Conservation (phyloP, 1,140 invertebrate genomes). For the Camponotus vicinus region DNA sequence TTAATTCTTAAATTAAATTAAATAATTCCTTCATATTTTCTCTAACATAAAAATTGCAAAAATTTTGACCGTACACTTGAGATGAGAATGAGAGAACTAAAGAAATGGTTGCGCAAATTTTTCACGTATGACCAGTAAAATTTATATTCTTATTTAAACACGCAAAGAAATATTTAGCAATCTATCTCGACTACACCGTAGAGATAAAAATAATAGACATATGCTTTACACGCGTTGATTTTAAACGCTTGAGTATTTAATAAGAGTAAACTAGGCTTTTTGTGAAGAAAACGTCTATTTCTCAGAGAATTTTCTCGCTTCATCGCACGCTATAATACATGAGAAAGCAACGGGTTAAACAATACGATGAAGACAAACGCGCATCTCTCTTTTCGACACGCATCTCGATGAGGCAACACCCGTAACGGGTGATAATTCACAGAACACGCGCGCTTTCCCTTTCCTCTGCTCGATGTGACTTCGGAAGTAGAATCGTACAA, state of each 20-base stretch:
- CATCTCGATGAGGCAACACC: not conserved
- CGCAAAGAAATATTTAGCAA: not conserved
- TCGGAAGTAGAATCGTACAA: slow-evolving; percentile 35
- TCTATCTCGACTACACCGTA: too few species aligned
- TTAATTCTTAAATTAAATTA: too few species aligned
- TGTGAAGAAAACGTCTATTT: not conserved
- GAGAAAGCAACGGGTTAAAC: not conserved
- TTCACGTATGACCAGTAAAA: not conserved
- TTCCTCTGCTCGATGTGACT: slow-evolving; percentile 8
- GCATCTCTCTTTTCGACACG: not conserved
- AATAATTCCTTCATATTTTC: too few species aligned
- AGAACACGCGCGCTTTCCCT: slow-evolving; percentile 33
- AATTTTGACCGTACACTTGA: not conserved
- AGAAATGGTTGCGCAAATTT: slow-evolving; percentile 2
- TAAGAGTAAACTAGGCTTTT: not conserved
- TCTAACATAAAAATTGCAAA: not conserved
- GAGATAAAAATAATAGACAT: not conserved
- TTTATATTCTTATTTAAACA: not conserved
- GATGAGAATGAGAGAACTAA: not conserved
- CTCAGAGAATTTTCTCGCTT: not conserved
- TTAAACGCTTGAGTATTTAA: not conserved
- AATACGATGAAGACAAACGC: not conserved
- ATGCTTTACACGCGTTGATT: not conserved
- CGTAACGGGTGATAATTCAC: slow-evolving; percentile 5
- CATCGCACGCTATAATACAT: not conserved